A percentile compares a stretch with the other conserved stretches of the same genome.
These are phyloP conservation scores for Neoseiulus cucumeris DNA, from an alignment of 1,140 invertebrate genomes.

Conservation along the genomic window DNA sequence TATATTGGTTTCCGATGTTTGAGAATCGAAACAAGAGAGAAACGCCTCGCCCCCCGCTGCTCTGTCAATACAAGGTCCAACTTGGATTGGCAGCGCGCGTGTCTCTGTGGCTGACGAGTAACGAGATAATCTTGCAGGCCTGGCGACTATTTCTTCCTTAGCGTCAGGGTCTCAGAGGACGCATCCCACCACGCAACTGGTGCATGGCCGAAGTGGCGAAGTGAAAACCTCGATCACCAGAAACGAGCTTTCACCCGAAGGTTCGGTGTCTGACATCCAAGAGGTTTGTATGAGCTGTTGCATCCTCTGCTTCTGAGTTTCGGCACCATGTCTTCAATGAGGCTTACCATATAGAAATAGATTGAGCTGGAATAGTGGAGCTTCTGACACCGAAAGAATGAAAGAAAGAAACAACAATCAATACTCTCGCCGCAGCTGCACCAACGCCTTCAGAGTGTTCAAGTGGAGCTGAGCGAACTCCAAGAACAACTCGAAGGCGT, in stretches of 20 bases:
- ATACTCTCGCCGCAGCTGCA: not conserved
- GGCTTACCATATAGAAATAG: no score
- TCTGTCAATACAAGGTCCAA: no score
- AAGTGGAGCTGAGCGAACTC: conserved; percentile 2
- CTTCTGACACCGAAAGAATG: no score
- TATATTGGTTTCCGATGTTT: no score
- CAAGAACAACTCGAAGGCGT: not conserved
- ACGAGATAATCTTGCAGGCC: not conserved
- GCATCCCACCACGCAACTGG: conserved; percentile 6
- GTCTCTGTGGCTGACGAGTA: no score
- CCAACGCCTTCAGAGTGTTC: conserved; percentile 4
- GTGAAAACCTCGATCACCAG: not conserved
- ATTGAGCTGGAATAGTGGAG: no score
- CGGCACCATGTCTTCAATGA: no score
- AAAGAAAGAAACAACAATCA: no score
- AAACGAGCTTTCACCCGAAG: conserved; percentile 2
- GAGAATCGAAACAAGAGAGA: no score
- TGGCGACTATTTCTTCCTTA: not conserved
- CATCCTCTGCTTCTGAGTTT: no score
- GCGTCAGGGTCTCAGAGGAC: conserved; percentile 1
- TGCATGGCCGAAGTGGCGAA: conserved; percentile 2
- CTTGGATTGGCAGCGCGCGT: no score
- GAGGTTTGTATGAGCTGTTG: not conserved
- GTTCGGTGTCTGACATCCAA: not conserved
- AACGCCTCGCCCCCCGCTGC: no score